A percentile compares a stretch with the other conserved stretches of the same genome.
These are phyloP conservation scores for Microtus obscurus DNA, from an alignment of 2,797 vertebrate species.

Conservation along the genomic window DNA sequence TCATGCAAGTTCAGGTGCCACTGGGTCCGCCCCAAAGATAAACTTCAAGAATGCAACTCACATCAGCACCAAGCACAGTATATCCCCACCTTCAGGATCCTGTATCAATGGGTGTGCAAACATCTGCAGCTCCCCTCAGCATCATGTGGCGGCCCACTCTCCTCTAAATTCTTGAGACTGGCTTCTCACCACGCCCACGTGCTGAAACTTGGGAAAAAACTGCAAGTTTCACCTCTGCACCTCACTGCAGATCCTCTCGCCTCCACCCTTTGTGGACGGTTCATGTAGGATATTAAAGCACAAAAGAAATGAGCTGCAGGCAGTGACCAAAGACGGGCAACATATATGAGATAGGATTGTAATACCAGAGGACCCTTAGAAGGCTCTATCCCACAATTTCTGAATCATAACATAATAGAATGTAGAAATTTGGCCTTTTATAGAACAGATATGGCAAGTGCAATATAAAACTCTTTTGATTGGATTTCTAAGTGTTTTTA, in stretches of 20 bases:
- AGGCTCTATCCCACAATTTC: background rate
- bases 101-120: accelerated
- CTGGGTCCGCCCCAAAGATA: background rate
- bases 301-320: background rate
- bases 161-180: background rate
- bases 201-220: background rate
- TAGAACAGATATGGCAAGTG: background rate
- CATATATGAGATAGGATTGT: background rate
- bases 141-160: background rate
- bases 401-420: background rate
- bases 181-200: background rate
- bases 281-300: background rate
- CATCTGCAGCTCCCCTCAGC: background rate
- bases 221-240: background rate
- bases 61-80: background rate
- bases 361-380: background rate
- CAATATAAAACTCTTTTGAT: background rate
- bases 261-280: background rate
- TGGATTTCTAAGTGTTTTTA: conserved; percentile 15
- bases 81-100: background rate
- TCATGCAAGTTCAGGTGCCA: background rate
- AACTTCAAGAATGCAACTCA: background rate
- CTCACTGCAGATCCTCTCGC: background rate
- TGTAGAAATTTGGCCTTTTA: background rate
- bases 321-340: background rate